Conservation (phyloP, 1,140 invertebrate genomes). For the Coenobita brevimanus region DNA sequence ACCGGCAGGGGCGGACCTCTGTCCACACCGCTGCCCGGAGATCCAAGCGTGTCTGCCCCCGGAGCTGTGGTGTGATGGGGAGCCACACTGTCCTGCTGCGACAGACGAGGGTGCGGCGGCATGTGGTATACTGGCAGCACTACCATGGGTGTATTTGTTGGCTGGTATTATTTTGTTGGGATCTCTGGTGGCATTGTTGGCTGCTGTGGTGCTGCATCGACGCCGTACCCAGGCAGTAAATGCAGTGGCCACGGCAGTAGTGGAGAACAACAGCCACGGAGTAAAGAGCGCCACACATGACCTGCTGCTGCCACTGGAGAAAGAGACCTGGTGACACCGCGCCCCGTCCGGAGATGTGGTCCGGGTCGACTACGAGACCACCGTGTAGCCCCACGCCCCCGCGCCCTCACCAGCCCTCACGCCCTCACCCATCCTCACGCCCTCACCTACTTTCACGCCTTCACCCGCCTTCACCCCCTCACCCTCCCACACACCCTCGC, state of each 20-base stretch:
- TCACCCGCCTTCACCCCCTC: too few relatives aligned
- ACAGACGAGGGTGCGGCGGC: slow-evolving; percentile 67
- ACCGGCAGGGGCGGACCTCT: slow-evolving; percentile 62
- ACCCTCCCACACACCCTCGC: too few relatives aligned
- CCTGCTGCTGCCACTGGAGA: slow-evolving; percentile 63
- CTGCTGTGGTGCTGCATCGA: slow-evolving; percentile 61
- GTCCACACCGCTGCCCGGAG: slow-evolving; percentile 71
- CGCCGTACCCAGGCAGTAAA: slow-evolving; percentile 53
- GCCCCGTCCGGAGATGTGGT: slow-evolving; percentile 65
- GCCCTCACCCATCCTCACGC: too few relatives aligned
- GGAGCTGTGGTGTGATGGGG: slow-evolving; percentile 76
- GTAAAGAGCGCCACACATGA: slow-evolving; percentile 66
- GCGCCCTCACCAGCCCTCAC: too few relatives aligned
- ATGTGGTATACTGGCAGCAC: slow-evolving; percentile 63
- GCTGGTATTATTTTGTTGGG: slow-evolving; percentile 53
- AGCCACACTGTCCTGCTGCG: slow-evolving; percentile 71
- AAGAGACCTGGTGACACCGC: slow-evolving; percentile 68
- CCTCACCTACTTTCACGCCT: too few relatives aligned
- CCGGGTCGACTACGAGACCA: slow-evolving; percentile 69
- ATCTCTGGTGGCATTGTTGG: slow-evolving; percentile 61
- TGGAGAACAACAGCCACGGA: slow-evolving; percentile 66
- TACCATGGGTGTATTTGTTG: slow-evolving; percentile 66
- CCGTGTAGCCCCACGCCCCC: slow-evolving; percentile 53
- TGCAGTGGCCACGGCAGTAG: slow-evolving; percentile 51
- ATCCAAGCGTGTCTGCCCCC: slow-evolving; percentile 76